Percentiles rank a stretch among this genome's conserved stretches.
Conservation (phyloP, 2,888 invertebrate species). For the Sepioteuthis lessoniana region DNA sequence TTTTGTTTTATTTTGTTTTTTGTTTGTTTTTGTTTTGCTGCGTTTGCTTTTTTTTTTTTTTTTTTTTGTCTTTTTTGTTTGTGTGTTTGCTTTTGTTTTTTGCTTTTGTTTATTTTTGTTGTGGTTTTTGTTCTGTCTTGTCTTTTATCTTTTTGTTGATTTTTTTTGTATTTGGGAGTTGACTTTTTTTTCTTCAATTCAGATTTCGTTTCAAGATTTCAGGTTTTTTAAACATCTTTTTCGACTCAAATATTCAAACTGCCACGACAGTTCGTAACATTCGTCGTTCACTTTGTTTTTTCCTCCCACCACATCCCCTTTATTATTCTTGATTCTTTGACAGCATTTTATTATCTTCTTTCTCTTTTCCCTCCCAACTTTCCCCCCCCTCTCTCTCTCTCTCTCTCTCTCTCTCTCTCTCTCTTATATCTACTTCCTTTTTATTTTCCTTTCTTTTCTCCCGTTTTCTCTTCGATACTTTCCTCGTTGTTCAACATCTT, state of each 20-base stretch:
- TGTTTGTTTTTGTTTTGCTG: too few relatives aligned
- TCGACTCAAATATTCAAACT: conserved; percentile 1
- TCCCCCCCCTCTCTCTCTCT: too few relatives aligned
- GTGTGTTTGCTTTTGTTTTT: too few relatives aligned
- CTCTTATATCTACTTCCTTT: background rate
- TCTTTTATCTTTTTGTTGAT: too few relatives aligned
- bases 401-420: background rate
- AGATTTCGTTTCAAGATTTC: conserved; percentile 33
- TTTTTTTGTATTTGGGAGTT: background rate
- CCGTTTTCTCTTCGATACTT: background rate
- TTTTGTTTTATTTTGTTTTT: background rate
- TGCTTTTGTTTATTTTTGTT: too few relatives aligned
- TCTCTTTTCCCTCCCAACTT: background rate
- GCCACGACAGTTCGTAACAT: background rate
- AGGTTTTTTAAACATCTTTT: background rate
- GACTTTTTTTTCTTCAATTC: background rate
- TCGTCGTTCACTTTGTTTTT: background rate
- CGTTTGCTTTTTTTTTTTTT: too few relatives aligned
- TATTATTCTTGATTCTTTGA: background rate
- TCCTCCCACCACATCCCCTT: background rate
- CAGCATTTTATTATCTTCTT: background rate
- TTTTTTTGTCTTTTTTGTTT: too few relatives aligned
- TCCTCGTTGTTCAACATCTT: too few relatives aligned
- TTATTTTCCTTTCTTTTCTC: background rate
- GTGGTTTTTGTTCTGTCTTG: too few relatives aligned